Conservation (phyloP, 1,140 invertebrate genomes). For the Lordiphosa stackelbergi region DNA sequence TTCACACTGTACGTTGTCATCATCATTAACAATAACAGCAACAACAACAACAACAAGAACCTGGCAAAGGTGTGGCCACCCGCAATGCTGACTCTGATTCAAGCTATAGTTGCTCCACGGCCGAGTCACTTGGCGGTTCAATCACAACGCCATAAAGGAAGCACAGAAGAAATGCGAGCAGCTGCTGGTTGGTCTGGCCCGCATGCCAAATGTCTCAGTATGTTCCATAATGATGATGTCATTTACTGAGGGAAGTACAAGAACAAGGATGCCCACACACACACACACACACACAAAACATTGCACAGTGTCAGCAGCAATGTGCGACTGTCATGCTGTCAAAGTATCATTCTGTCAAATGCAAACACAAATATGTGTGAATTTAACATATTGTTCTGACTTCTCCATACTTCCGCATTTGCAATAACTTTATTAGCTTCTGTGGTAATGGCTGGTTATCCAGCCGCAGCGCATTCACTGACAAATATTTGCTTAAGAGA, state of each 20-base stretch:
- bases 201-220: constrained; percentile 7
- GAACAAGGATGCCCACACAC: background rate
- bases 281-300: constrained; percentile 3
- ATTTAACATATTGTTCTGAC: constrained; percentile 4
- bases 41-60: constrained; percentile 7
- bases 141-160: constrained; percentile 8
- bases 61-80: constrained; percentile 17
- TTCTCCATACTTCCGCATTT: background rate
- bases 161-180: no score
- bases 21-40: constrained; percentile 24
- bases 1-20: constrained; percentile 28
- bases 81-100: constrained; percentile 24
- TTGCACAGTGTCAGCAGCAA: constrained; percentile 33
- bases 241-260: constrained; percentile 5
- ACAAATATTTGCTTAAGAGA: no score
- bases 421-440: background rate
- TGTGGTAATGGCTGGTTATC: no score
- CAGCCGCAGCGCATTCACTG: no score
- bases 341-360: constrained; percentile 18
- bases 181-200: no score
- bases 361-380: constrained; percentile 25
- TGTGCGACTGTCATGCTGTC: constrained; percentile 17
- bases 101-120: constrained; percentile 13
- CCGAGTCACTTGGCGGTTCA: constrained; percentile 27
- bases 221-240: constrained; percentile 52